phyloP scores from a whole-genome alignment of 2,888 invertebrate species.

The Agrochola litura region DNA sequence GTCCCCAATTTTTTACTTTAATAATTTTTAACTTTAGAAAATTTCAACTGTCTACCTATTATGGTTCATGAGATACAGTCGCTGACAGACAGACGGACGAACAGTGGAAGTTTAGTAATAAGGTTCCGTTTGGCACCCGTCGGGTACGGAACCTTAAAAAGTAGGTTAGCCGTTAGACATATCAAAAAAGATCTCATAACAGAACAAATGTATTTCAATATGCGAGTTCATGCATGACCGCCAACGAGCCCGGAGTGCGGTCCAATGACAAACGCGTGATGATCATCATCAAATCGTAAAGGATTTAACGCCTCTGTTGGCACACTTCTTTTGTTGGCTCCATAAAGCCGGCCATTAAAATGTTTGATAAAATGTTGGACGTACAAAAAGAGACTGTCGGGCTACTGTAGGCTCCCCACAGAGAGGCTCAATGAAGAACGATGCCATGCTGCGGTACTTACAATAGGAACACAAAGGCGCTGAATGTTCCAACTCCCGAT shows the following conservation, averaged over 20 bases:
- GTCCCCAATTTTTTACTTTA: no score
- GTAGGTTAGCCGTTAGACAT: conserved; percentile 28
- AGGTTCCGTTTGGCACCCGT: no score
- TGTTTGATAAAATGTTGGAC: conserved; percentile 89
- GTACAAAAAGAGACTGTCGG: conserved; percentile 87
- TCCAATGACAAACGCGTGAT: conserved; percentile 88
- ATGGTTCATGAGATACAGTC: no score
- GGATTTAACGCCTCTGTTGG: conserved; percentile 91
- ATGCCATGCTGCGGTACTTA: conserved; percentile 84
- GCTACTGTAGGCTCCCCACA: conserved; percentile 88
- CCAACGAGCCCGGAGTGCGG: conserved; percentile 75
- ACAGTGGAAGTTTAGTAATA: no score
- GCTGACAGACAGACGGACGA: no score
- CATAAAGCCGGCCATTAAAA: conserved; percentile 90
- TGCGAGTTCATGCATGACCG: conserved; percentile 77
- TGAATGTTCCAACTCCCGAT: conserved; percentile 78
- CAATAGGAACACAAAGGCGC: conserved; percentile 76
- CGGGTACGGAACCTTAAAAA: neutral
- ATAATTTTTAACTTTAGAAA: no score
- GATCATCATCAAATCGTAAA: conserved; percentile 89
- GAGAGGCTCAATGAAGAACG: conserved; percentile 83
- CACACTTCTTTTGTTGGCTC: conserved; percentile 89
- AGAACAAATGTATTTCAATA: conserved; percentile 68
- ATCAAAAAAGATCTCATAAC: conserved; percentile 55
- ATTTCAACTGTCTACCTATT: no score